Percentiles rank a stretch among this genome's conserved stretches.
Evolutionary conservation across 2,797 vertebrate genomes (phyloP).

Genomic region (Myotis pilosus): DNA sequence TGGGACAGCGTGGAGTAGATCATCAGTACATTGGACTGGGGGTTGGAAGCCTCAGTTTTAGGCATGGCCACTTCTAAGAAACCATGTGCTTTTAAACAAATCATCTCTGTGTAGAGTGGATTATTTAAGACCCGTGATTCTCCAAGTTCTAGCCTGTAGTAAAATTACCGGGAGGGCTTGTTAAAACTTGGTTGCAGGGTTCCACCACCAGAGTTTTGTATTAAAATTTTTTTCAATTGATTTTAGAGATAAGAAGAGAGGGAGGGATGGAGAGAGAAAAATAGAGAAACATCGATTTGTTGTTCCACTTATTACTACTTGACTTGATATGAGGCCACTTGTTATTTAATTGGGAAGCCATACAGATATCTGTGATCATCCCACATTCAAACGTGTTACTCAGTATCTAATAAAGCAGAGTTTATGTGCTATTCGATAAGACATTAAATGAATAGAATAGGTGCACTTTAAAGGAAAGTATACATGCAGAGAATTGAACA

Average conservation of each 20-base stretch:
- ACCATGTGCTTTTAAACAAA: constrained; percentile 15
- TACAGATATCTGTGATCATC: neutral
- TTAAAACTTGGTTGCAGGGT: too few relatives aligned
- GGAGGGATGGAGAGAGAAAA: too few relatives aligned
- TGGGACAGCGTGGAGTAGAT: neutral
- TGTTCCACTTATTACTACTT: neutral
- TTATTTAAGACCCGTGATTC: neutral
- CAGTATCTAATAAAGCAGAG: neutral
- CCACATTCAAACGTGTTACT: neutral
- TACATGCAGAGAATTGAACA: constrained; percentile 16
- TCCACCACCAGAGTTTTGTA: too few relatives aligned
- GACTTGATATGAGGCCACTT: neutral
- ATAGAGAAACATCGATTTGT: too few relatives aligned
- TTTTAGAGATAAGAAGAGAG: too few relatives aligned
- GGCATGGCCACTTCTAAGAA: neutral
- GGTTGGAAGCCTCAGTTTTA: neutral
- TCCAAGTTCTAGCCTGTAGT: neutral
- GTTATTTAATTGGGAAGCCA: neutral
- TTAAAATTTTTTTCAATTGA: too few relatives aligned
- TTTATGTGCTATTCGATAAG: neutral
- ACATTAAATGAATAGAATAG: neutral
- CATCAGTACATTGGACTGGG: neutral
- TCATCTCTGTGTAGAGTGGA: neutral
- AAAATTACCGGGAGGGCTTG: too few relatives aligned
- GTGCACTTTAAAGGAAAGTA: constrained; percentile 9